Evolutionary conservation across 2,113 vertebrate species (phyloP).

Genomic region (Murina feae): DNA sequence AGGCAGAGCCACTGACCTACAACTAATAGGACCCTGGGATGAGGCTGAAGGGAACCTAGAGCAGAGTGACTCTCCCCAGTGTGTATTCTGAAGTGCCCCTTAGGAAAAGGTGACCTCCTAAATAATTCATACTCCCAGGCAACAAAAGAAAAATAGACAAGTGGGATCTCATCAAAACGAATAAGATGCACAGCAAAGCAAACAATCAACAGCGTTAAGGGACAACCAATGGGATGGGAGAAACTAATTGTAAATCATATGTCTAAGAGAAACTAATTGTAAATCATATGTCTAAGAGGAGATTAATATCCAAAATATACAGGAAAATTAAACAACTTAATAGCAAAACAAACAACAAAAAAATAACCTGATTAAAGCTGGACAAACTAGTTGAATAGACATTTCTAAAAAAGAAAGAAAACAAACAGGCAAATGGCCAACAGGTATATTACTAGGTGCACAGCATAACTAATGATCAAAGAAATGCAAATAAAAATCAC

Average conservation of each 20-base stretch:
- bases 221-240: neutral
- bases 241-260: neutral
- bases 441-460: neutral
- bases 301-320: neutral
- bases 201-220: neutral
- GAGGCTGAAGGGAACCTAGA: neutral
- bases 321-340: neutral
- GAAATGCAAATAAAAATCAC: neutral
- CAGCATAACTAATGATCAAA: neutral
- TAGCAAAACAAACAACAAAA: neutral
- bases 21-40: neutral
- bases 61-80: fast-evolving
- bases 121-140: neutral
- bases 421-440: neutral
- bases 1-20: neutral
- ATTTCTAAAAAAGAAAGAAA: neutral
- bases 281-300: neutral
- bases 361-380: neutral
- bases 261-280: neutral
- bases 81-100: neutral
- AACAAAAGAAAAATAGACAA: neutral
- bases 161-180: neutral
- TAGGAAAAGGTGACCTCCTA: neutral
- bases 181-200: neutral
- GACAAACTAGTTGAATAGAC: neutral